Conservation (phyloP, 2,113 vertebrate genomes). For the Urocolius indicus region DNA sequence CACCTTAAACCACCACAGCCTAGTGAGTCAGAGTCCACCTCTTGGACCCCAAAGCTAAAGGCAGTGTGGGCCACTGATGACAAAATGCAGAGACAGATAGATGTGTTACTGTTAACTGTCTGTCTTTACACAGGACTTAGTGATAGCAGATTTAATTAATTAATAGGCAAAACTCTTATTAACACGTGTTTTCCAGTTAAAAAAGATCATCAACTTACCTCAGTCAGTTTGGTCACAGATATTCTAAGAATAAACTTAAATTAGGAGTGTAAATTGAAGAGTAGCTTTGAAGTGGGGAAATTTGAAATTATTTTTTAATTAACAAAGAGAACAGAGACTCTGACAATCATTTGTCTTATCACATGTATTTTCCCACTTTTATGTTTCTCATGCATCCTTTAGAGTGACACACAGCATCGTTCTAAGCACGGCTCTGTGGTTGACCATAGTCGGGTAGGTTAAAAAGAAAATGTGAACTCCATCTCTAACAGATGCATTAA, state of each 20-base stretch:
- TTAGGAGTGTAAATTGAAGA: background rate
- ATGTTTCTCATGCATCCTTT: constrained; percentile 71
- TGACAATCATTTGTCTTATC: constrained; percentile 29
- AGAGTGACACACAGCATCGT: constrained; percentile 75
- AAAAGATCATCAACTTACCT: background rate
- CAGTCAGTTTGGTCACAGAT: background rate
- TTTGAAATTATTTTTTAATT: background rate
- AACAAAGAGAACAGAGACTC: constrained; percentile 13
- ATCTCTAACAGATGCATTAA: background rate
- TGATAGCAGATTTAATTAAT: background rate
- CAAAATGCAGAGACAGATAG: background rate
- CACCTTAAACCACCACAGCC: background rate
- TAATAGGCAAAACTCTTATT: background rate
- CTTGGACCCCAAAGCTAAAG: background rate
- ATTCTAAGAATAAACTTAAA: background rate
- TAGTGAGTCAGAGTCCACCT: background rate
- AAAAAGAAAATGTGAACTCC: constrained; percentile 23
- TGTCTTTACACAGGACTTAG: background rate
- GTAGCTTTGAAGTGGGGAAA: background rate
- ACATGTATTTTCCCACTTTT: constrained; percentile 57
- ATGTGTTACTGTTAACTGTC: background rate
- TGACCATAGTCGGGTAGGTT: constrained; percentile 90
- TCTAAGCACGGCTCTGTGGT: constrained; percentile 84
- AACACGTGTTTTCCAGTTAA: background rate
- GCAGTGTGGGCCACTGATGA: background rate